Percentiles rank a stretch among this genome's conserved stretches.
phyloP scores from a whole-genome alignment of 2,113 vertebrate species.

The Microcebus tavaratra region DNA sequence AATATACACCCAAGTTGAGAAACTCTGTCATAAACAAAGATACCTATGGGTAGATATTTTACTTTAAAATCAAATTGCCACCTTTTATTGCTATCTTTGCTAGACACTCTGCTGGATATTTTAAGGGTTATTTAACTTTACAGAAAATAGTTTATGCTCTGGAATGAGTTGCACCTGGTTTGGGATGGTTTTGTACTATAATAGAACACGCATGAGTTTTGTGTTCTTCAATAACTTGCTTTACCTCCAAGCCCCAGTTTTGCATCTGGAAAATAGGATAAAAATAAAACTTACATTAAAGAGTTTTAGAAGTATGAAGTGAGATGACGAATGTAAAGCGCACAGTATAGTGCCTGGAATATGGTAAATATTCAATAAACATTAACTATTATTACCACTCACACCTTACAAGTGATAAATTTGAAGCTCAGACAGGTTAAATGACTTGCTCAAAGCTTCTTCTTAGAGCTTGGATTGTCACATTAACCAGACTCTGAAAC shows the following conservation, averaged over 20 bases:
- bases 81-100: not conserved
- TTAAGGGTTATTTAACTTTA: not conserved
- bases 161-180: not conserved
- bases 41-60: not conserved
- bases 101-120: not conserved
- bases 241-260: not conserved
- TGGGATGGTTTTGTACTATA: not conserved
- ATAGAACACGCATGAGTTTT: not conserved
- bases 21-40: not conserved
- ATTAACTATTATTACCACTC: not conserved
- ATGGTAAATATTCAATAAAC: not conserved
- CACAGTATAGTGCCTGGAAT: not conserved
- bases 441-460: not conserved
- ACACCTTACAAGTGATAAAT: not conserved
- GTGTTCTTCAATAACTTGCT: not conserved
- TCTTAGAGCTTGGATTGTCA: not conserved
- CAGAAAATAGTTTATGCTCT: not conserved
- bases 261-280: not conserved
- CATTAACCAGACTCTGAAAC: not conserved
- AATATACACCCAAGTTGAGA: slow-evolving; percentile 6
- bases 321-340: not conserved
- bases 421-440: not conserved
- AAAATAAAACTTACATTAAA: not conserved
- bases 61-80: not conserved
- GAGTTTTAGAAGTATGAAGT: not conserved